Evolutionary conservation across 1,140 invertebrate genomes (phyloP).

Genomic region (Parasteatoda tepidariorum): DNA sequence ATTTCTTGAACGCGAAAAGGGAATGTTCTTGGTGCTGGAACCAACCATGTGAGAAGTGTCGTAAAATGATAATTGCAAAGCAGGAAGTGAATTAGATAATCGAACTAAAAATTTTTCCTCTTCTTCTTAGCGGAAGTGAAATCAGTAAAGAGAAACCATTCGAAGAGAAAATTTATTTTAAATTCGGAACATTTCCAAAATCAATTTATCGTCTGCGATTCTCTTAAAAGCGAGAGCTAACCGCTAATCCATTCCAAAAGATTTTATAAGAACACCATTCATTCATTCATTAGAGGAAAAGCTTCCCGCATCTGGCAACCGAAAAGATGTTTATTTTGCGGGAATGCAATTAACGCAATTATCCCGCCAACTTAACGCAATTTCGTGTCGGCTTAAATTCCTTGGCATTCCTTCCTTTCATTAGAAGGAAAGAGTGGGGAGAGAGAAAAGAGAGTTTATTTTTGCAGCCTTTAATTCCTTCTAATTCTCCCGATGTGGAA

Average conservation of each 20-base stretch:
- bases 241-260: slow-evolving; percentile 29
- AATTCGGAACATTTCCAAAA: slow-evolving; percentile 49
- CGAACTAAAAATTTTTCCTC: slow-evolving; percentile 49
- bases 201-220: slow-evolving; percentile 54
- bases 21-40: not conserved
- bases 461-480: slow-evolving; percentile 44
- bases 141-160: not conserved
- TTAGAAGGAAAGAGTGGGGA: slow-evolving; percentile 25
- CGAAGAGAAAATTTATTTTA: slow-evolving; percentile 25
- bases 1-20: not conserved
- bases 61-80: slow-evolving; percentile 27
- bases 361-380: slow-evolving; percentile 58
- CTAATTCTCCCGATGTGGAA: slow-evolving; percentile 57
- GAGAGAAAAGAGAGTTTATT: slow-evolving; percentile 25
- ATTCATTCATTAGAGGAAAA: slow-evolving; percentile 47
- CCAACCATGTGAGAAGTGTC: not conserved
- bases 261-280: slow-evolving; percentile 20
- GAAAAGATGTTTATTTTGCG: slow-evolving; percentile 56
- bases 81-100: slow-evolving; percentile 43
- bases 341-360: slow-evolving; percentile 59
- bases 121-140: not conserved
- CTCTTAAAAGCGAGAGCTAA: not conserved
- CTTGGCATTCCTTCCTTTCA: slow-evolving; percentile 33
- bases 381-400: slow-evolving; percentile 57
- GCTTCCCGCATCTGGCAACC: slow-evolving; percentile 20